Evolutionary conservation across 2,113 vertebrate genomes (phyloP), one percentile per base, ranked within the genome.

Genomic region (Lates calcarifer): DNA sequence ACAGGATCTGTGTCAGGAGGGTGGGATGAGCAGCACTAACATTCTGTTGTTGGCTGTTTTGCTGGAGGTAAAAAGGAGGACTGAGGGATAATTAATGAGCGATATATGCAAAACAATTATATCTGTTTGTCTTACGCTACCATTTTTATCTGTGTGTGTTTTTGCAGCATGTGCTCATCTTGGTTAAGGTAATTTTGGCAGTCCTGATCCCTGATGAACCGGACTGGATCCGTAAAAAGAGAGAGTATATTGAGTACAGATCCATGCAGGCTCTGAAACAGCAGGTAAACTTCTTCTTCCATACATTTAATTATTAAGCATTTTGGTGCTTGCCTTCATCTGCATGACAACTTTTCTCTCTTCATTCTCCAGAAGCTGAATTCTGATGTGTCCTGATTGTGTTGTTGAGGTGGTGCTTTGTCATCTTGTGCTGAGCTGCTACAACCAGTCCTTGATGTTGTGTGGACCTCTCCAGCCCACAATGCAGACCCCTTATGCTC

Each of bases 121-220:
- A 26, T 55, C 0, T 18, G 3, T n/a, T n/a, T 64, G 15, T 33
- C 20, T 49, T 28, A 3, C 11, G 3, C 13, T 58, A 14, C 53
- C 49, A 1, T 22, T 26, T 18, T 41, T 4, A 58, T 17, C 9
- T 55, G 2, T 26, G 14, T 66, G 37, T 86, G 75, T 77, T 69
- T 79, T 64, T 81, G 68, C 92, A 96, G 96, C 95, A 96, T 9
- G 14, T 90, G 47, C 92, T 96, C 57, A 93, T 96, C 77, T 7
- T 93, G 7, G 49, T 94, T 7, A 96, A 96, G 75, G 29, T 95
- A 71, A 41, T 95, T 41, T 28, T 96, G 73, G 87, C 94, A 0
- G 87, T 93, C 9, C 57, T 94, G 61, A 96, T 96, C 83, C 95
- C 95, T 0, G 96, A 96, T n/a, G 93, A 95, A 55, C 96, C 95